Base-by-base conservation (phyloP, 2,797 vertebrate species). In the Ctenochaetus hawaiiensis region DNA sequence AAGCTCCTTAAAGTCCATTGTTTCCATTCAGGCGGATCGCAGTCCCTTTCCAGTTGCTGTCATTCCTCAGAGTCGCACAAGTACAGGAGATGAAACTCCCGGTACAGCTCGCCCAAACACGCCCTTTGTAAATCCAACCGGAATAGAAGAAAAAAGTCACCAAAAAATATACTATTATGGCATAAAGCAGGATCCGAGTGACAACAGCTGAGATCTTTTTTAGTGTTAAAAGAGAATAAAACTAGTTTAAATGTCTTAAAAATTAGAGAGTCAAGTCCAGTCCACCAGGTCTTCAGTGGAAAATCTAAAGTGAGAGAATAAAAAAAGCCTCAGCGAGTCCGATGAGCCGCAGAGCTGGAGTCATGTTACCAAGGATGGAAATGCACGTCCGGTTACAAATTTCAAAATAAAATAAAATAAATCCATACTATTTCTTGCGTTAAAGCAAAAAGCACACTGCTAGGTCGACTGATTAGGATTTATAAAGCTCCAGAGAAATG, bases 1-100 rank as follows among this genome's bases (percentile, higher is more conserved):
- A 0, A 96, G 92, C 67, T 94, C 88, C 12, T 77, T 92, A 91
- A 89, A 93, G 89, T 96, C 95, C 95, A 95, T 92, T 12, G 88
- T 91, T 74, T 90, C 83, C 90, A 82, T 90, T 93, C 85, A 93
- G 81, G 77, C 77, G 76, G 81, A 83, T 69, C 62, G 37, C 58
- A 84, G 88, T 78, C 73, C 81, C 17, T 66, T 85, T 81, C 85
- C 91, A 78, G 86, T 78, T 67, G 89, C 88, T 89, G 89, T 95
- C 94, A 96, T 95, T 95, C 95, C 95, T 93, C 90, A 88, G 85
- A 85, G 80, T 86, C 85, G 72, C 67, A 20, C 77, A 67, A 73
- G 82, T 77, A 81, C 84, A 89, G 82, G 90, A 90, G 92, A 81
- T 74, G 63, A 81, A 87, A 90, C 89, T 90, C 92, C 88, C 83